Conservation (phyloP, 2,113 vertebrate genomes). For the Petrocephalus zakoni region DNA sequence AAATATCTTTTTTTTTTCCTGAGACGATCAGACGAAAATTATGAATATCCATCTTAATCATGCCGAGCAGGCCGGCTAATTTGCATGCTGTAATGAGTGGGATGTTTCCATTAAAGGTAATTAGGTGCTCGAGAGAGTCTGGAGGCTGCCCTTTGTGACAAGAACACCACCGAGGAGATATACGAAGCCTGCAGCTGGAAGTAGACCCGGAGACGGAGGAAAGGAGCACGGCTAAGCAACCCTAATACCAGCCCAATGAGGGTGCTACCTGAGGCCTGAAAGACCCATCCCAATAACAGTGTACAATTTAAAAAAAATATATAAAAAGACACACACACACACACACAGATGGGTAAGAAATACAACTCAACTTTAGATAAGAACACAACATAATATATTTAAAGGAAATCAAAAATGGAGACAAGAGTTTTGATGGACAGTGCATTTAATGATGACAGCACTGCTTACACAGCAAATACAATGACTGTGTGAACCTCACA, state of each 20-base stretch:
- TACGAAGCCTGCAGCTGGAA: neutral
- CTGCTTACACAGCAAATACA: neutral
- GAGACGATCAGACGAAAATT: conserved; percentile 7
- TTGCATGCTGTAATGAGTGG: conserved; percentile 21
- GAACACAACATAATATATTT: neutral
- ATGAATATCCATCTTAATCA: conserved; percentile 12
- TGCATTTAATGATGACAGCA: neutral
- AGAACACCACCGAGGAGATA: neutral
- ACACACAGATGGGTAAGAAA: neutral
- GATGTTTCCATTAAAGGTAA: conserved; percentile 27
- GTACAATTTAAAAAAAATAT: neutral
- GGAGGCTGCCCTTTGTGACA: neutral
- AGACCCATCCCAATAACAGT: neutral
- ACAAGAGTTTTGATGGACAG: neutral
- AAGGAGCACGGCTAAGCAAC: neutral
- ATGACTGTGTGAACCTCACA: neutral
- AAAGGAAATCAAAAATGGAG: neutral
- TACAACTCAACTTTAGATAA: neutral
- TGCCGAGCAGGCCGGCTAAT: conserved; percentile 15
- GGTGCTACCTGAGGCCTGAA: neutral
- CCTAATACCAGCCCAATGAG: neutral
- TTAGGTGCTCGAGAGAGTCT: conserved; percentile 18
- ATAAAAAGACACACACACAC: neutral
- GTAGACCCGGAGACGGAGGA: neutral
- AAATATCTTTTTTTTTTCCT: neutral